Conservation (phyloP, 2,888 invertebrate genomes). For the Pollenia griseotomentosa region DNA sequence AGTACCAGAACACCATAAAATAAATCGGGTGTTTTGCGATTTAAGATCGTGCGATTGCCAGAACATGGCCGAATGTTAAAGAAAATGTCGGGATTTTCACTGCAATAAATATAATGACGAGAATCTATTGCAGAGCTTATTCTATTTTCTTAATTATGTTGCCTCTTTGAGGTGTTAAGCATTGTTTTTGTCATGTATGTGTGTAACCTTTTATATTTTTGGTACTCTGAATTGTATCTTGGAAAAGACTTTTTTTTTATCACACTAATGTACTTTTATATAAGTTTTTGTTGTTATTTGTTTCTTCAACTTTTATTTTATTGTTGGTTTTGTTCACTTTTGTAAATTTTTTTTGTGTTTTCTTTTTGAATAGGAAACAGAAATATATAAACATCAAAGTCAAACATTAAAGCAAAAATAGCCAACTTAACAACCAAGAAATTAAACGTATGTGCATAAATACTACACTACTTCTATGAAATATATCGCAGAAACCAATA, state of each 20-base stretch:
- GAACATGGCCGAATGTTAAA: too few species aligned
- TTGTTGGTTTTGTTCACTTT: not conserved
- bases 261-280: not conserved
- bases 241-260: too few species aligned
- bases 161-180: conserved; percentile 1
- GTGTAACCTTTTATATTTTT: conserved; percentile 1
- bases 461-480: not conserved
- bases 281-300: conserved; percentile 2
- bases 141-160: conserved; percentile 12
- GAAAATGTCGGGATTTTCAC: not conserved
- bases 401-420: not conserved
- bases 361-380: not conserved
- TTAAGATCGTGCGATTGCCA: too few species aligned
- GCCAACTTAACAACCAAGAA: conserved; percentile 14
- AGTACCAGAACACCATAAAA: too few species aligned
- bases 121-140: not conserved
- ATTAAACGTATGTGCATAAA: conserved; percentile 1
- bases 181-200: conserved; percentile 1
- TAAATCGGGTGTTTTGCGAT: too few species aligned
- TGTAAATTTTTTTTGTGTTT: conserved; percentile 18
- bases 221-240: not conserved
- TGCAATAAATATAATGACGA: conserved; percentile 38
- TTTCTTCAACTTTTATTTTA: not conserved
- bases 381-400: conserved; percentile 25
- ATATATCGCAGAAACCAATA: not conserved